A percentile compares a stretch with the other conserved stretches of the same genome.
Evolutionary conservation across 2,113 vertebrate species (phyloP).

Genomic region (Campylorhamphus procurvoides): DNA sequence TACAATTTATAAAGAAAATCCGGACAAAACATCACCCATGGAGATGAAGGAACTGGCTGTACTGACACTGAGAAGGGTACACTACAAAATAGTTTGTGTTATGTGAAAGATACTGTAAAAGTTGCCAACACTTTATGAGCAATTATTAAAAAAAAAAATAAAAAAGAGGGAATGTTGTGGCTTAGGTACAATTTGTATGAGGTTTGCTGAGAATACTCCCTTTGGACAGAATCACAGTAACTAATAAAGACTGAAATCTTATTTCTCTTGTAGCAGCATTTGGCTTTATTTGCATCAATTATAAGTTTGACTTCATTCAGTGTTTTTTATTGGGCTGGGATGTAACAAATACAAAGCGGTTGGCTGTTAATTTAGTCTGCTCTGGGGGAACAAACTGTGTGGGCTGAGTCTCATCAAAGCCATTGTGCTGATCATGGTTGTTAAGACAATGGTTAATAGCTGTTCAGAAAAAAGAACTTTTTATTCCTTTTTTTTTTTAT

Average conservation of each 20-base stretch:
- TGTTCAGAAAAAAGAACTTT: background rate
- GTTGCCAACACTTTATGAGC: background rate
- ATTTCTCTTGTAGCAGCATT: slow-evolving; percentile 1
- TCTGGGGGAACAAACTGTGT: slow-evolving; percentile 27
- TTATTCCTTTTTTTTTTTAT: background rate
- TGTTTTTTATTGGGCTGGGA: background rate
- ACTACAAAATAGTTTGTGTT: background rate
- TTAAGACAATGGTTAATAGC: slow-evolving; percentile 12
- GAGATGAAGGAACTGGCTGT: background rate
- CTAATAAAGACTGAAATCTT: background rate
- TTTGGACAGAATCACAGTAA: background rate
- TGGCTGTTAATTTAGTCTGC: slow-evolving; percentile 25
- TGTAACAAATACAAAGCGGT: background rate
- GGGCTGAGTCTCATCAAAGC: slow-evolving; percentile 57
- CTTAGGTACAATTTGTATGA: background rate
- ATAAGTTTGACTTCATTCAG: background rate
- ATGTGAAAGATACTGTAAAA: background rate
- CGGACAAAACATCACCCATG: background rate
- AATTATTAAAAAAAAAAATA: background rate
- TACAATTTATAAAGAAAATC: slow-evolving; percentile 1
- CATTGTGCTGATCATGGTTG: slow-evolving; percentile 43
- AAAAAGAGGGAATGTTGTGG: background rate
- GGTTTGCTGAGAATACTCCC: background rate
- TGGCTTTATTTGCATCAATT: slow-evolving; percentile 42
- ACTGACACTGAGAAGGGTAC: background rate